Percentiles rank a stretch among this genome's conserved stretches.
Evolutionary conservation across 2,113 vertebrate genomes (phyloP).

Genomic region (Struthio camelus): DNA sequence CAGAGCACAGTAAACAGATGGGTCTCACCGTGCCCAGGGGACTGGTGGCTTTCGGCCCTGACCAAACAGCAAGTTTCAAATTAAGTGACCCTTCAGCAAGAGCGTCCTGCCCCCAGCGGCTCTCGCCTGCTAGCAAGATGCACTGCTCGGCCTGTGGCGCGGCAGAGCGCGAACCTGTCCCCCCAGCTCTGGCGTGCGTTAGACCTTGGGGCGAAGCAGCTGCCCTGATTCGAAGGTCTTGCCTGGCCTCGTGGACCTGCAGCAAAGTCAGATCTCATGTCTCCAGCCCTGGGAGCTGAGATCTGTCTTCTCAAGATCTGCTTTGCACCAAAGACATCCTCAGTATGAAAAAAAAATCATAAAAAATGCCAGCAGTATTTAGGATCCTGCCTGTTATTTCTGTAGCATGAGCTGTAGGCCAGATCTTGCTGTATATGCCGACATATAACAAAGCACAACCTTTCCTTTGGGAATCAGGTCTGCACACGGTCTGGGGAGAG

Average conservation of each 20-base stretch:
- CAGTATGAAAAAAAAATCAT: neutral
- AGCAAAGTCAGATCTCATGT: neutral
- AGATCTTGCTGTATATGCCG: neutral
- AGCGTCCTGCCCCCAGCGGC: neutral
- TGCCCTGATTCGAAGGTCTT: neutral
- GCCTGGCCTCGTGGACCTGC: neutral
- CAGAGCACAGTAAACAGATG: conserved; percentile 40
- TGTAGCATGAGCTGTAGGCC: neutral
- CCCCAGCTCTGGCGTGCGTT: neutral
- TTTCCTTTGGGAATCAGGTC: neutral
- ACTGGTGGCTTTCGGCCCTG: neutral
- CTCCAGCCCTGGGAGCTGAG: neutral
- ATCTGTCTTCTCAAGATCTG: neutral
- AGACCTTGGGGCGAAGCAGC: neutral
- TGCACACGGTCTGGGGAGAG: neutral
- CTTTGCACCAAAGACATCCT: neutral
- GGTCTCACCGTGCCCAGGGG: neutral
- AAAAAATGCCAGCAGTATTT: neutral
- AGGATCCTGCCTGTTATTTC: neutral
- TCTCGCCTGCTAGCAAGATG: neutral
- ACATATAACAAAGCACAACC: neutral
- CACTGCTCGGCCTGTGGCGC: neutral
- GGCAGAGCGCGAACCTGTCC: neutral
- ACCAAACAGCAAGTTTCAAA: neutral
- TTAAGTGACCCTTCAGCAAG: conserved; percentile 18